Evolutionary conservation across 1,140 invertebrate species (phyloP).

Genomic region (Sarcophaga peregrina): DNA sequence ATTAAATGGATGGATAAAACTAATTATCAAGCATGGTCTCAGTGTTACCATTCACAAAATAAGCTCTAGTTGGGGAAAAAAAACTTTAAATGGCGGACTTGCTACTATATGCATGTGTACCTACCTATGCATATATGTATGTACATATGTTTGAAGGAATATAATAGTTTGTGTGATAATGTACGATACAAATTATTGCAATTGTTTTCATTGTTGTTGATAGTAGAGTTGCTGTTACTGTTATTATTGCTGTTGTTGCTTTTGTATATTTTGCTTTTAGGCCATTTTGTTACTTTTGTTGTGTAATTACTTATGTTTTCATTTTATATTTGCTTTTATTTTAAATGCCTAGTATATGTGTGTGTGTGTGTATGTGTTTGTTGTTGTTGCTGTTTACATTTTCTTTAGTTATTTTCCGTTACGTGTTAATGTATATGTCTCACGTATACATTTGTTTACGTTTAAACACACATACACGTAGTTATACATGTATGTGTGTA

Average conservation of each 20-base stretch:
- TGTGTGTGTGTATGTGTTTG: background rate
- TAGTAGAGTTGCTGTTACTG: background rate
- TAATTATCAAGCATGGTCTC: no score
- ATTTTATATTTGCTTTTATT: background rate
- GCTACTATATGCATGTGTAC: no score
- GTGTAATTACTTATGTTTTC: slow-evolving; percentile 15
- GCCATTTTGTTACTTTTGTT: background rate
- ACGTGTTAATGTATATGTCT: background rate
- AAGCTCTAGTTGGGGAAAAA: no score
- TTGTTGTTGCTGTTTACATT: background rate
- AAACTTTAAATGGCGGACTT: no score
- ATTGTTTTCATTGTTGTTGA: background rate
- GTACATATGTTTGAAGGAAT: no score
- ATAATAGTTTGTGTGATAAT: no score
- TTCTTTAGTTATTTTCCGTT: background rate
- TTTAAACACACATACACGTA: background rate
- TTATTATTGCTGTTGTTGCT: background rate
- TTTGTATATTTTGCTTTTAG: background rate
- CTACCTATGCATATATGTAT: no score
- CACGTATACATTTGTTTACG: background rate
- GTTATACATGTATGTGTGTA: background rate
- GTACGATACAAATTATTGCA: background rate
- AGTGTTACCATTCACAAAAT: no score
- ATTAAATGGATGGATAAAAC: no score
- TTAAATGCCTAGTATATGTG: background rate